phyloP scores from a whole-genome alignment of 2,797 vertebrate species.

The Sebastes steindachneri region DNA sequence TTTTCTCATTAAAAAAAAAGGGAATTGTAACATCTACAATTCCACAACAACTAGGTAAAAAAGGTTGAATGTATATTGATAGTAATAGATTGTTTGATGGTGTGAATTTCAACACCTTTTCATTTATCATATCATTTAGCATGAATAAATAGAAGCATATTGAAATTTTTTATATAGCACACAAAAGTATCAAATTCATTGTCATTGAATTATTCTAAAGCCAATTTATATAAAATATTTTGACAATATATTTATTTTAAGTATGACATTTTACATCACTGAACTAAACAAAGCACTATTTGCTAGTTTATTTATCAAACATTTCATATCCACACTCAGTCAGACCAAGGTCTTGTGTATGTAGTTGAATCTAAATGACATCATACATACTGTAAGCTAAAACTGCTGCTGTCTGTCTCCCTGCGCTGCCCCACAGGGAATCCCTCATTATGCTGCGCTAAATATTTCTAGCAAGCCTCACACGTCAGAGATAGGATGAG shows the following conservation, averaged over 20 bases:
- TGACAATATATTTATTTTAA: not conserved
- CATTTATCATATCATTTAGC: not conserved
- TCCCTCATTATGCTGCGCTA: conserved; percentile 28
- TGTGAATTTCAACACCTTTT: not conserved
- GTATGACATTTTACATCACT: not conserved
- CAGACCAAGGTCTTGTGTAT: not conserved
- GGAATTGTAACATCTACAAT: not conserved
- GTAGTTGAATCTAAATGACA: not conserved
- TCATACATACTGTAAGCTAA: not conserved
- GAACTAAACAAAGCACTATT: not conserved
- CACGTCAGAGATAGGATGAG: conserved; percentile 13
- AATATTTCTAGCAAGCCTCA: conserved; percentile 37
- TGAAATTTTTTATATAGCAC: not conserved
- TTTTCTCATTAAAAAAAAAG: not conserved
- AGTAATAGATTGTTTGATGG: not conserved
- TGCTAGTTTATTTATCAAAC: not conserved
- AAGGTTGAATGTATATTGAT: not conserved
- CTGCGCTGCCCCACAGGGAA: not conserved
- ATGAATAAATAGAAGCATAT: not conserved
- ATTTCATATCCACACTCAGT: not conserved
- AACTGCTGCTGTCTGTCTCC: not conserved
- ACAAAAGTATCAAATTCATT: not conserved
- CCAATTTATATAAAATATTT: not conserved
- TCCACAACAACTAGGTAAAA: not conserved
- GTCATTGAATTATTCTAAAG: not conserved